These are phyloP conservation scores for Phoenicopterus ruber DNA, from an alignment of 2,113 vertebrate genomes.

Conservation along the genomic window DNA sequence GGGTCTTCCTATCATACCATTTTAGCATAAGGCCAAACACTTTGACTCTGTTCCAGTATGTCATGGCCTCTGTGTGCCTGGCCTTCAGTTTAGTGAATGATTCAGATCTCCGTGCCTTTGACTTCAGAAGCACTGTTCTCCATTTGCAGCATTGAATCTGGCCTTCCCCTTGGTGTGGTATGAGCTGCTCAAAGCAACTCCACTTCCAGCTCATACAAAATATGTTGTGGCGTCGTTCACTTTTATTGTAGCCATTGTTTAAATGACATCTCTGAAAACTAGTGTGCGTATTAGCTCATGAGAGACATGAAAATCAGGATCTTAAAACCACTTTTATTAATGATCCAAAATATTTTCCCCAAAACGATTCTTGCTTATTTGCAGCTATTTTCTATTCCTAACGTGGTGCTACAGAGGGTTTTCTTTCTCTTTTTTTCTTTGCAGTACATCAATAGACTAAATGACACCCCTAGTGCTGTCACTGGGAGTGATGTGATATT, in stretches of 20 bases:
- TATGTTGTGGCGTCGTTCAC: fast-evolving
- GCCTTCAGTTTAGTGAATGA: background rate
- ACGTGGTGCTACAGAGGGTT: background rate
- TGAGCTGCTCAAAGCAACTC: background rate
- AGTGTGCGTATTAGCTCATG: background rate
- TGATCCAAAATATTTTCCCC: background rate
- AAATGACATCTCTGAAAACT: background rate
- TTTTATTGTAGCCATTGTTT: background rate
- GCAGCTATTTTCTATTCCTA: background rate
- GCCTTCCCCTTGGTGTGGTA: background rate
- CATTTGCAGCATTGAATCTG: background rate
- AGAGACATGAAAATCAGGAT: background rate
- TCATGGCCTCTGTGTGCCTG: background rate
- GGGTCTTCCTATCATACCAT: background rate
- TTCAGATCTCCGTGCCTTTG: background rate
- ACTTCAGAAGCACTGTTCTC: background rate
- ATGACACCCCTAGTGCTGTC: background rate
- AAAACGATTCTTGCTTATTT: background rate
- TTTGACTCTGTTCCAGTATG: background rate
- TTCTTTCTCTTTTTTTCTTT: background rate
- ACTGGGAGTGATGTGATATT: background rate
- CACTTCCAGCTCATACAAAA: background rate
- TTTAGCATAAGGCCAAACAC: background rate
- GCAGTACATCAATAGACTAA: background rate
- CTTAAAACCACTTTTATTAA: background rate